phyloP scores from a whole-genome alignment of 2,888 invertebrate genomes.

The Abscondita cerata region DNA sequence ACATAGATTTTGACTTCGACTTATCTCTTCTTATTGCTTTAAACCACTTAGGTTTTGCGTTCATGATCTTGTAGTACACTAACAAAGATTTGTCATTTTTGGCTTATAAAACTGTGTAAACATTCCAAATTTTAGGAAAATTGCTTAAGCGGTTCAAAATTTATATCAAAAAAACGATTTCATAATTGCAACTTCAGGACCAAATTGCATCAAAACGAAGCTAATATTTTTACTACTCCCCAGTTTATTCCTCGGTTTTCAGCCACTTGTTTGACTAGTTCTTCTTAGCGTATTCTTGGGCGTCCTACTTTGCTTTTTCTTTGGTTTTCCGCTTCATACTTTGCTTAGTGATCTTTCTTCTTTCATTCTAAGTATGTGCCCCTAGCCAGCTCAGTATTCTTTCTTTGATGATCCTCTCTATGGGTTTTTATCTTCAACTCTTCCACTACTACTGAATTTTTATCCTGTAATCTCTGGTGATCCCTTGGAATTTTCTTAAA shows the following conservation, averaged over 20 bases:
- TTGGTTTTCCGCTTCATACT: slow-evolving; percentile 12
- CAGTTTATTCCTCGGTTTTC: slow-evolving; percentile 14
- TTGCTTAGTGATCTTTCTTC: slow-evolving; percentile 15
- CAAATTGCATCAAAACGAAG: too few relatives aligned
- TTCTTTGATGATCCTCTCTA: slow-evolving; percentile 18
- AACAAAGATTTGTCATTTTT: too few relatives aligned
- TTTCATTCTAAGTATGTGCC: slow-evolving; percentile 14
- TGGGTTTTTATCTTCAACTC: slow-evolving; percentile 37
- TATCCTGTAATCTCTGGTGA: slow-evolving; percentile 10
- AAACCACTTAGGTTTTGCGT: too few relatives aligned
- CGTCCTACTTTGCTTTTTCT: slow-evolving; percentile 15
- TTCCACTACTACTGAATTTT: slow-evolving; percentile 9
- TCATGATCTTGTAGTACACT: too few relatives aligned
- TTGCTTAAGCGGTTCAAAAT: too few relatives aligned
- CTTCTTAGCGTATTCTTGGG: slow-evolving; percentile 10
- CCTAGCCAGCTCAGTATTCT: slow-evolving; percentile 17
- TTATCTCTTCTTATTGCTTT: too few relatives aligned
- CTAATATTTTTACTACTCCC: slow-evolving; percentile 5
- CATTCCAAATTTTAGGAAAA: too few relatives aligned
- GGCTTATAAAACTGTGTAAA: too few relatives aligned
- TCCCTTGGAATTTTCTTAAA: slow-evolving; percentile 13
- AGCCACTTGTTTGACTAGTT: slow-evolving; percentile 12
- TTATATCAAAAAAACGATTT: too few relatives aligned
- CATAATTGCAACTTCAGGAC: too few relatives aligned
- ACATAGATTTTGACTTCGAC: too few relatives aligned